phyloP scores from a whole-genome alignment of 2,797 vertebrate species.

The Phataginus tetradactyla region DNA sequence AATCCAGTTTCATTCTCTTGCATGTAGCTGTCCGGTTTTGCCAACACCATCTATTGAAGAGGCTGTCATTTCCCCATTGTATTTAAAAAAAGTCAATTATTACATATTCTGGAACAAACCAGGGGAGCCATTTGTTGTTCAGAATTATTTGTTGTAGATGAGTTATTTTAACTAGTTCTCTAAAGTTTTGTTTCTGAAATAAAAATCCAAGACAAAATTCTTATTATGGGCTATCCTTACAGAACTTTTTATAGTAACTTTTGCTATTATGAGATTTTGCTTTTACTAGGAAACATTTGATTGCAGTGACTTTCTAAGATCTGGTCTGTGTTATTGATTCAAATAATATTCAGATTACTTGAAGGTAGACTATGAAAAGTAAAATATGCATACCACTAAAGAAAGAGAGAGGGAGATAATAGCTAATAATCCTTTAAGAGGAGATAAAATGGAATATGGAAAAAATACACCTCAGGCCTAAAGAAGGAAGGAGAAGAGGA shows the following conservation, averaged over 20 bases:
- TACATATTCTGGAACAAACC: background rate
- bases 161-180: conserved; percentile 16
- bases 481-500: background rate
- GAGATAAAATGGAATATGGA: background rate
- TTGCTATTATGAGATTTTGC: background rate
- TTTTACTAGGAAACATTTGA: conserved; percentile 19
- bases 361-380: background rate
- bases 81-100: background rate
- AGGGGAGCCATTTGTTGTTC: background rate
- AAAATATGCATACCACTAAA: background rate
- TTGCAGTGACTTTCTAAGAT: background rate
- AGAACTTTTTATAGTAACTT: conserved; percentile 18
- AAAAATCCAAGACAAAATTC: conserved; percentile 26
- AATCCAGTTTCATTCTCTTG: no score
- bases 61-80: no score
- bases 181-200: conserved; percentile 41
- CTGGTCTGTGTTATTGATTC: background rate
- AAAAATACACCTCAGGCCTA: background rate
- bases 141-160: conserved; percentile 18
- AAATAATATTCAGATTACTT: background rate
- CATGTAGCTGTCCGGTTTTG: no score
- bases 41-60: no score
- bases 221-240: background rate
- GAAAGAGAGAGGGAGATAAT: background rate
- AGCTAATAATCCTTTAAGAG: background rate